Percentiles rank a stretch among this genome's conserved stretches.
phyloP scores from a whole-genome alignment of 2,797 vertebrate genomes.

The Aphelocoma californica region DNA sequence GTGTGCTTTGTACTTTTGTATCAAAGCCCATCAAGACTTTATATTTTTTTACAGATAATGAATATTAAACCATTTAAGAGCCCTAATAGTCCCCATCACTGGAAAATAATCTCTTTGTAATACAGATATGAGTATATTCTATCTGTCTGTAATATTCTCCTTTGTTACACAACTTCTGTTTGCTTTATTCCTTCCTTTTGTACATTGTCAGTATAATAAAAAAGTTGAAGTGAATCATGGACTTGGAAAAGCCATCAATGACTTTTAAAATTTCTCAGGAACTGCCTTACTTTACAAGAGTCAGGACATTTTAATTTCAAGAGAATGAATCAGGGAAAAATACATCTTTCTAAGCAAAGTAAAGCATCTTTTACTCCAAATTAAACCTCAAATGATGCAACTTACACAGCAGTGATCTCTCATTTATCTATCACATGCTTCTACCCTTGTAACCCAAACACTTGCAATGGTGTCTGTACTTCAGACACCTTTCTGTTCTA shows the following conservation, averaged over 20 bases:
- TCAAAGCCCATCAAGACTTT: neutral
- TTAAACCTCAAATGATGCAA: neutral
- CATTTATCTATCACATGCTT: neutral
- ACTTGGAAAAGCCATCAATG: neutral
- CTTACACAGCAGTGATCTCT: neutral
- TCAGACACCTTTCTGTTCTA: neutral
- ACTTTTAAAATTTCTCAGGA: neutral
- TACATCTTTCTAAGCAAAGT: neutral
- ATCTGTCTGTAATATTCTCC: neutral
- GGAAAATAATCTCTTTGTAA: neutral
- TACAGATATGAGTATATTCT: neutral
- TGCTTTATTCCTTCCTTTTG: neutral
- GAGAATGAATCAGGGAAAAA: neutral
- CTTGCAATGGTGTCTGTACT: neutral
- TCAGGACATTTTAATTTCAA: neutral
- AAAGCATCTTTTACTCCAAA: neutral
- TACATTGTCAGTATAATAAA: neutral
- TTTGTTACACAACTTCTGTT: neutral
- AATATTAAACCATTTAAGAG: neutral
- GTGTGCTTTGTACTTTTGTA: neutral
- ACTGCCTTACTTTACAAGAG: neutral
- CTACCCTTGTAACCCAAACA: neutral
- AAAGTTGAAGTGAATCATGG: neutral
- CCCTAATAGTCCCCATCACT: neutral
- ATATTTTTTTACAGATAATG: neutral